Conservation (phyloP, 2,888 invertebrate genomes). For the Ethmia dodecea region DNA sequence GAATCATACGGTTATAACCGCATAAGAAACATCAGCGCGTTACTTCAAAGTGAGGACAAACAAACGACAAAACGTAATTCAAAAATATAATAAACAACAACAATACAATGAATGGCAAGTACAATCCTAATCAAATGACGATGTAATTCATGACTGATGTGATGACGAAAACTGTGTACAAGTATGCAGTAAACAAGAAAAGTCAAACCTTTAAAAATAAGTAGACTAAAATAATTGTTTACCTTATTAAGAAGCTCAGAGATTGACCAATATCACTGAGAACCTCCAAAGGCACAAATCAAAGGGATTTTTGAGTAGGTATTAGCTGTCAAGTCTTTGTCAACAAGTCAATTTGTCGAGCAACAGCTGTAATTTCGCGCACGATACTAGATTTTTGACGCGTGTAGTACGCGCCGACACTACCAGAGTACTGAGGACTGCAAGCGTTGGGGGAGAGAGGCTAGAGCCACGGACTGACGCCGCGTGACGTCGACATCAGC, state of each 20-base stretch:
- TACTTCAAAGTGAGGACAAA: too few relatives aligned
- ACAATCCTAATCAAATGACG: too few relatives aligned
- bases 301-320: constrained; percentile 13
- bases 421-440: constrained; percentile 40
- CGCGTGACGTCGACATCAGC: constrained; percentile 42
- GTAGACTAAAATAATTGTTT: too few relatives aligned
- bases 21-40: too few relatives aligned
- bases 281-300: constrained; percentile 26
- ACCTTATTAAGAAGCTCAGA: constrained; percentile 5
- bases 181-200: too few relatives aligned
- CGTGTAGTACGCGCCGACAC: constrained; percentile 44
- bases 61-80: too few relatives aligned
- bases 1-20: constrained; percentile 5
- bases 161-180: too few relatives aligned
- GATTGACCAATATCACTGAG: constrained; percentile 9
- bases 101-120: too few relatives aligned
- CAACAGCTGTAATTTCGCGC: constrained; percentile 28
- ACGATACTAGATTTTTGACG: constrained; percentile 35
- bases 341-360: constrained; percentile 26
- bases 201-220: too few relatives aligned
- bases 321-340: constrained; percentile 20
- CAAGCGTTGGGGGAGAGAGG: constrained; percentile 23
- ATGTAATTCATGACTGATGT: too few relatives aligned
- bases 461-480: constrained; percentile 36
- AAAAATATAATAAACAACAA: too few relatives aligned